Base-by-base conservation (phyloP, 2,888 invertebrate species). In the Pemphredon lugubris region DNA sequence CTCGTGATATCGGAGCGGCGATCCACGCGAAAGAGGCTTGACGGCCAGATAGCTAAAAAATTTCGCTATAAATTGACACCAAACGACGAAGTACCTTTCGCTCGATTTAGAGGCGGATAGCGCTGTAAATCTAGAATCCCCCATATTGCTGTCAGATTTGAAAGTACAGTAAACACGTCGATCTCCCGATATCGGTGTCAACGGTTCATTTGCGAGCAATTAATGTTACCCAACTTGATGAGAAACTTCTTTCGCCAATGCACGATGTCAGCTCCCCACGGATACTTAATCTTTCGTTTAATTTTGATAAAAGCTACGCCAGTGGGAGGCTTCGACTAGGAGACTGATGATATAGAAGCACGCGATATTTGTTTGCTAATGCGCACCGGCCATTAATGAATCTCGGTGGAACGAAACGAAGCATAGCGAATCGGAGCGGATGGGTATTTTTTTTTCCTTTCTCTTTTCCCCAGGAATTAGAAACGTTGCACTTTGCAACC, bases 231-330 rank as follows among this genome's bases (percentile, higher is more conserved):
- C 40, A 32, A 37, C 40, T 18, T 55, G 64, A 70, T 59, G 72
- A 72, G 64, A 64, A 44, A 58, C 14, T 40, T 39, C 40, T 13
- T 16, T n/a, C 30, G 18, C 6, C 34, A 39, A 30, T 37, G 39
- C 18, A 55, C 40, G 45, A 57, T 42, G 51, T 42, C 48, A 53
- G 21, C 20, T 64, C 55, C 50, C 54, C 54, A 30, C 51, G 70
- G 53, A 71, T 63, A 63, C 70, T 71, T 71, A 69, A 71, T 71
- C 72, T 71, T 64, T 72, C 72, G 72, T 71, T 72, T 70, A 72
- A 72, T 72, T 72, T 64, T 72, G 73, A 73, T 73, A 73, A 73
- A 73, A 73, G 73, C 73, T 6, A 30, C 39, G 26, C 32, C 21
- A n/a, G n/a, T 14, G 39, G 18, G 59, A 64, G 44, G 34, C 39